Evolutionary conservation across 2,888 invertebrate genomes (phyloP).

Genomic region (Malthinus seriepunctatus): DNA sequence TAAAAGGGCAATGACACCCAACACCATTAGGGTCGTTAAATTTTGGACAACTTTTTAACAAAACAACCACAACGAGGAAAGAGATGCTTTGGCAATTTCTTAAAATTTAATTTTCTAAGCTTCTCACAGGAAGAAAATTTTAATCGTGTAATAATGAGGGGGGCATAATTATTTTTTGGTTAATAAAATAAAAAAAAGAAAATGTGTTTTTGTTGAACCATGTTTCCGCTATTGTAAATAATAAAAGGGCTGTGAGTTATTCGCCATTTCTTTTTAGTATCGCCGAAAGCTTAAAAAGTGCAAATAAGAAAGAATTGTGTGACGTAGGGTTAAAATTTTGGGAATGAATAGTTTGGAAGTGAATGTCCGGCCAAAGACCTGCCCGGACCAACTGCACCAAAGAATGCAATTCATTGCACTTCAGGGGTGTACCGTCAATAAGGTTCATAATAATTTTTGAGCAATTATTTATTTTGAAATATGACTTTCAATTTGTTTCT

Average conservation of each 20-base stretch:
- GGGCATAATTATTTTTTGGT: too few species aligned
- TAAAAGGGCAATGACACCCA: slow-evolving; percentile 28
- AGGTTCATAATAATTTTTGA: slow-evolving; percentile 11
- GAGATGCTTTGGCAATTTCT: background rate
- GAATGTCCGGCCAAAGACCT: slow-evolving; percentile 54
- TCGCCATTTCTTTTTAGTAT: slow-evolving; percentile 8
- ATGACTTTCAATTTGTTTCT: background rate
- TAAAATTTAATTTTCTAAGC: background rate
- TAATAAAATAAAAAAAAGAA: background rate
- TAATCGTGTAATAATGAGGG: too few species aligned
- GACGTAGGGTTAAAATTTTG: slow-evolving; percentile 31
- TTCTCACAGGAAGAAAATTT: too few species aligned
- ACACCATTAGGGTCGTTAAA: slow-evolving; percentile 44
- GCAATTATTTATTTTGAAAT: background rate
- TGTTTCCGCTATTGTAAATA: slow-evolving; percentile 26
- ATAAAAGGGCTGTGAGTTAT: slow-evolving; percentile 18
- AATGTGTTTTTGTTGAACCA: slow-evolving; percentile 24
- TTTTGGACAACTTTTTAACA: slow-evolving; percentile 48
- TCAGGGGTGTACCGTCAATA: slow-evolving; percentile 44
- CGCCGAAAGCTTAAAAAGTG: background rate
- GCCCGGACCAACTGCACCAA: slow-evolving; percentile 38
- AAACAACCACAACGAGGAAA: slow-evolving; percentile 37
- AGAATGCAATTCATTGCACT: slow-evolving; percentile 36
- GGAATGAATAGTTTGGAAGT: slow-evolving; percentile 44
- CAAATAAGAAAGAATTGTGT: slow-evolving; percentile 18